Conservation (phyloP, 2,797 vertebrate genomes). For the Sebastes jordani region DNA sequence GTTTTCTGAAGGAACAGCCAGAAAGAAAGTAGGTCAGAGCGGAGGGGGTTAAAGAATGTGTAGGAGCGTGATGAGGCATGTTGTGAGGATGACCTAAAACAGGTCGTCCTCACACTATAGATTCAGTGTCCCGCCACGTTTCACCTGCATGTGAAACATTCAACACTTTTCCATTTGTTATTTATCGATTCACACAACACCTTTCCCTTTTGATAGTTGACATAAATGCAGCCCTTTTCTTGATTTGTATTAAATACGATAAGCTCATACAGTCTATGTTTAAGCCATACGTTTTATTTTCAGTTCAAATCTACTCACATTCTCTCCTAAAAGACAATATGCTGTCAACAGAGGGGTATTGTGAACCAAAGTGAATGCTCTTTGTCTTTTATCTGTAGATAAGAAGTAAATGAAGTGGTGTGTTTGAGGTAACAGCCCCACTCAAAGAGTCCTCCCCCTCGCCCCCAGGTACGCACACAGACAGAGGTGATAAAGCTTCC, state of each 20-base stretch:
- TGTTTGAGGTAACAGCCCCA: background rate
- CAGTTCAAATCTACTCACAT: no score
- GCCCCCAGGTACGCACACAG: constrained; percentile 5
- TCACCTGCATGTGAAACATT: background rate
- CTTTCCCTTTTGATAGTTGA: no score
- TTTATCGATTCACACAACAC: no score
- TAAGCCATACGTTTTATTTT: background rate
- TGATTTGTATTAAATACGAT: no score
- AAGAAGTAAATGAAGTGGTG: background rate
- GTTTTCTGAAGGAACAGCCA: background rate
- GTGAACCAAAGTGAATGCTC: background rate
- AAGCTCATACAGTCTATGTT: no score
- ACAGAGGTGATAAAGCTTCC: background rate
- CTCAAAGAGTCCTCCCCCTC: background rate
- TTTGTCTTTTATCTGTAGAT: background rate
- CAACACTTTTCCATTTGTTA: background rate
- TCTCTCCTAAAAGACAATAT: background rate
- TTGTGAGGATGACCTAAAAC: background rate
- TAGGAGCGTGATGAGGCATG: background rate
- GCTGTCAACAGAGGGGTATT: background rate
- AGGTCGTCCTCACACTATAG: background rate
- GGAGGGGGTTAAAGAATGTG: background rate
- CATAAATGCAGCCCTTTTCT: background rate
- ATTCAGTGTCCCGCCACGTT: background rate
- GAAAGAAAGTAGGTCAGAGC: background rate